phyloP scores from a whole-genome alignment of 2,113 vertebrate genomes.

The Dasyprocta punctata region DNA sequence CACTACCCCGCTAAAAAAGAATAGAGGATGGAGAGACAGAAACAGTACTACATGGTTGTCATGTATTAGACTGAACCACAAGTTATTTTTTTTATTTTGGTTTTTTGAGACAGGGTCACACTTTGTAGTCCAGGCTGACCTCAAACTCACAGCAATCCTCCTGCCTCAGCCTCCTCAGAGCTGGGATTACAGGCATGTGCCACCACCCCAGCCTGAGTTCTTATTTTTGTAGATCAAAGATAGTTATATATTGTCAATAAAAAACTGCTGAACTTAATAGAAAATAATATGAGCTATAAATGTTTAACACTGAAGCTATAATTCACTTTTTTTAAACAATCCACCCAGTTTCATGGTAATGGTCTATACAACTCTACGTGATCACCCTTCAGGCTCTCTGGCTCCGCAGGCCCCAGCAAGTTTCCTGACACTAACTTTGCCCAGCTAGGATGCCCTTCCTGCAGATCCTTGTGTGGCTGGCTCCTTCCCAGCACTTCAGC shows the following conservation, averaged over 20 bases:
- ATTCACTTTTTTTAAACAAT: neutral
- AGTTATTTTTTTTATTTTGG: neutral
- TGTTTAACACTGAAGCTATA: neutral
- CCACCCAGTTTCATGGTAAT: neutral
- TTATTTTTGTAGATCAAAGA: conserved; percentile 38
- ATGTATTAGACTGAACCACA: neutral
- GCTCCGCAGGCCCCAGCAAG: neutral
- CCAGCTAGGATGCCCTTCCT: neutral
- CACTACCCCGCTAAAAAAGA: neutral
- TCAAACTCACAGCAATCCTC: too few species aligned
- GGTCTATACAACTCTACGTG: neutral
- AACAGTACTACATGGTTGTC: neutral
- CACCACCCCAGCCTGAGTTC: neutral
- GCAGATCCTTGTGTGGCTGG: neutral
- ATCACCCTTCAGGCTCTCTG: neutral
- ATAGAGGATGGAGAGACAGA: neutral
- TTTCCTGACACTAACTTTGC: neutral
- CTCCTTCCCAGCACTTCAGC: neutral
- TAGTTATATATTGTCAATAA: neutral
- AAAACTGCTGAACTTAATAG: neutral
- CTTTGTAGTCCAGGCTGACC: too few species aligned
- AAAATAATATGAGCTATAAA: conserved; percentile 17
- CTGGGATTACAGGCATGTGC: too few species aligned
- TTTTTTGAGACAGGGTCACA: too few species aligned
- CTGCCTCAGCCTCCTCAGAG: too few species aligned